Conservation (phyloP, 2,113 vertebrate species). For the Jacana jacana region DNA sequence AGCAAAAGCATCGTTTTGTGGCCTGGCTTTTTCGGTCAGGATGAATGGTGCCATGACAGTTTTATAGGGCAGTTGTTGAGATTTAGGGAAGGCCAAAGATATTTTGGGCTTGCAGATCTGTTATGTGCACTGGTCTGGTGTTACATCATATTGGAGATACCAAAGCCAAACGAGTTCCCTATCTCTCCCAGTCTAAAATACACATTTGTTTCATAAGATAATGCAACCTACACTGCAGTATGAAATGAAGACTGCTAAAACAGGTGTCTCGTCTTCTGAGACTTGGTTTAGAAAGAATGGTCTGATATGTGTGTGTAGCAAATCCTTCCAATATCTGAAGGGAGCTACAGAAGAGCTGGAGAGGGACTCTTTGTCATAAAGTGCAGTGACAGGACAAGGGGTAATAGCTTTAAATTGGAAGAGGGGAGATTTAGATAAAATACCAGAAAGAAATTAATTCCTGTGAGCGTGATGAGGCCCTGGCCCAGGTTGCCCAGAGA, state of each 20-base stretch:
- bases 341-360: too few relatives aligned
- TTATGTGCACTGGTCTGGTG: fast-evolving
- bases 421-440: too few relatives aligned
- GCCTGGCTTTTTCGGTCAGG: fast-evolving
- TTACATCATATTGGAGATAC: fast-evolving
- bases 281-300: fast-evolving
- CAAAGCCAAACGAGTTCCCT: too few relatives aligned
- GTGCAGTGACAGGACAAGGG: too few relatives aligned
- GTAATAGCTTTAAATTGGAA: too few relatives aligned
- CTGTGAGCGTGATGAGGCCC: too few relatives aligned
- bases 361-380: too few relatives aligned
- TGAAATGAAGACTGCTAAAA: too few relatives aligned
- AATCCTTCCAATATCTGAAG: too few relatives aligned
- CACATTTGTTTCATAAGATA: fast-evolving
- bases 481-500: too few relatives aligned
- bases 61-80: fast-evolving
- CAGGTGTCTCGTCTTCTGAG: fast-evolving
- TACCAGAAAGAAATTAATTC: too few relatives aligned
- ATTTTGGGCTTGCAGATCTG: fast-evolving
- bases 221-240: fast-evolving
- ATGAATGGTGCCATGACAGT: fast-evolving
- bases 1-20: fast-evolving
- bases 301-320: background rate
- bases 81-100: background rate
- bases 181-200: fast-evolving